Base-by-base conservation (phyloP, 2,797 vertebrate genomes). In the Xiphorhynchus erythropygius region DNA sequence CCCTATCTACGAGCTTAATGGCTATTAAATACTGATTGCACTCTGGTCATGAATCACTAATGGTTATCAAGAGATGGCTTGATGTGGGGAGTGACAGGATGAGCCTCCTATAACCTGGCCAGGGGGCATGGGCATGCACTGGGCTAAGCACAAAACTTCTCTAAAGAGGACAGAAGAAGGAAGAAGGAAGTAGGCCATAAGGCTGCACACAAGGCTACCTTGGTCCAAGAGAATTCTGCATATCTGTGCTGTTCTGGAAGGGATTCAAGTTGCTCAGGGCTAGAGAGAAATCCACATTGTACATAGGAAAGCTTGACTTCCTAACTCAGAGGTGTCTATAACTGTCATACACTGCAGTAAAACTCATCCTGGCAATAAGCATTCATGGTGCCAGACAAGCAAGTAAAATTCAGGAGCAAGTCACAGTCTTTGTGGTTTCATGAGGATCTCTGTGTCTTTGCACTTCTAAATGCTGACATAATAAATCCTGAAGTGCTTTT, bases 401-500 rank as follows among this genome's bases (percentile, higher is more conserved):
- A 23, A 68, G 18, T 49, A 57, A 81, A 80, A 90, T 78, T 60
- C 41, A 64, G 57, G 27, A 84, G 30, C 10, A 57, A 78, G 50
- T 42, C 86, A 75, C 52, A 42, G 49, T 42, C 21, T 90, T 55
- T 75, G 69, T 62, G 53, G 10, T 71, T 94, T 93, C 76, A 18
- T 33, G 83, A 85, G 39, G 53, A 35, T 10, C 7, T 71, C 46
- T 68, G 33, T 64, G 69, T 71, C 76, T 88, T 24, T 81, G 57
- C 19, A 28, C 17, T 79, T 76, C 50, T 55, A 89, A 85, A 87
- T 65, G 68, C 84, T 73, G 71, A 39, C 50, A 59, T 85, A 85
- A 87, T 93, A 87, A 91, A 95, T 82, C 42, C 55, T 75, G 41
- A 78, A 94, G 69, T 28, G 65, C 9, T 49, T 87, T 88, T 93